Evolutionary conservation across 2,797 vertebrate genomes (phyloP), one percentile per base, ranked within the genome.

Genomic region (Cuculus canorus): DNA sequence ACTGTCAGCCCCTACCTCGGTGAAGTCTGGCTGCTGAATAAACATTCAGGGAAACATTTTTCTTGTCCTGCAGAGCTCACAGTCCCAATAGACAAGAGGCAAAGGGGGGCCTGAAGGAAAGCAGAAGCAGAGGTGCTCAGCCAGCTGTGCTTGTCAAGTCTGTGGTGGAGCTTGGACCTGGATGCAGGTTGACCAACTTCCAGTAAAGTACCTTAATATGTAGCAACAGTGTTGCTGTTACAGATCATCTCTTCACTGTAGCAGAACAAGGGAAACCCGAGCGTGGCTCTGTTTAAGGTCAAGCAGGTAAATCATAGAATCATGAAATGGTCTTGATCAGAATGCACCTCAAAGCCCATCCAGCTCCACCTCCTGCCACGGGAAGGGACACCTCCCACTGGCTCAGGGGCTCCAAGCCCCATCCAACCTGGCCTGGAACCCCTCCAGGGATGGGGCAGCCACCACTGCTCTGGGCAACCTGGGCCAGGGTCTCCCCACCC

Each of bases 31-130:
- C 80, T 89, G 84, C 68, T 81, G 82, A 77, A 60, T 43, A 94
- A 94, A 94, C 85, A 88, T 27, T 39, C 57, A 83, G 77, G 59
- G 54, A 70, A 79, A 33, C 73, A 71, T 93, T 95, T 79, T 92
- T 94, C 90, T 92, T 93, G 63, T 77, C 73, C 90, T 83, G 4
- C 30, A 64, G 80, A 79, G 56, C 52, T 84, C 43, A 56, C 56
- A 86, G 1, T 88, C 95, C 64, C 77, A 32, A 28, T 2, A 66
- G 91, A 37, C 9, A 11, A 39, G 88, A 80, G 45, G 69, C 32
- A 81, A 43, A 79, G 32, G 24, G 22, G 43, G 53, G 30, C 30
- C 39, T 70, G 83, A 95, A 77, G 83, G 39, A 77, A 90, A 92
- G 56, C 35, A 93, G 86, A 64, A 82, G 86, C 73, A 65, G 16